Conservation (phyloP, 2,113 vertebrate genomes). For the Burhinus bistriatus region DNA sequence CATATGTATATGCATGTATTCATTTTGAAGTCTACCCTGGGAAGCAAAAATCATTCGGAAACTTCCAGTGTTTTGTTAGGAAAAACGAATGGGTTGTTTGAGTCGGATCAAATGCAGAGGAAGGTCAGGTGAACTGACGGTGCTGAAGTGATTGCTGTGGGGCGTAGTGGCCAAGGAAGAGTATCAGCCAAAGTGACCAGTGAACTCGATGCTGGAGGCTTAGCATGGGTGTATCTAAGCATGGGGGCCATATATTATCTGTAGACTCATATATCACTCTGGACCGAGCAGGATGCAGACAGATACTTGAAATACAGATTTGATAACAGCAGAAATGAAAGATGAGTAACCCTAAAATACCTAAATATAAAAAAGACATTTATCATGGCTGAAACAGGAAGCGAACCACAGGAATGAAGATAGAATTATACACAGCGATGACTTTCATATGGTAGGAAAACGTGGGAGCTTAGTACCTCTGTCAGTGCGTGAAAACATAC, state of each 20-base stretch:
- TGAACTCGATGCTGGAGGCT: background rate
- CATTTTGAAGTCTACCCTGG: background rate
- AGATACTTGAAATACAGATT: slow-evolving; percentile 43
- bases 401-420: background rate
- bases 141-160: background rate
- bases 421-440: slow-evolving; percentile 3
- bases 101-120: background rate
- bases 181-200: background rate
- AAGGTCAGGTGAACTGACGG: background rate
- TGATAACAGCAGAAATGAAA: slow-evolving; percentile 68
- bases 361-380: slow-evolving; percentile 48
- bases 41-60: background rate
- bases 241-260: background rate
- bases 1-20: background rate
- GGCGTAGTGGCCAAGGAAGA: background rate
- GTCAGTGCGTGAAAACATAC: background rate
- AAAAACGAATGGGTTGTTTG: background rate
- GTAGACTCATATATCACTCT: background rate
- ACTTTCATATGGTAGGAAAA: background rate
- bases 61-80: background rate
- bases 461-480: background rate
- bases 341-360: slow-evolving; percentile 48
- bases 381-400: slow-evolving; percentile 41
- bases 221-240: background rate
- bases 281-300: background rate